Percentiles rank a stretch among this genome's conserved stretches.
Conservation (phyloP, 2,797 vertebrate genomes). For the Poecilia velifera region DNA sequence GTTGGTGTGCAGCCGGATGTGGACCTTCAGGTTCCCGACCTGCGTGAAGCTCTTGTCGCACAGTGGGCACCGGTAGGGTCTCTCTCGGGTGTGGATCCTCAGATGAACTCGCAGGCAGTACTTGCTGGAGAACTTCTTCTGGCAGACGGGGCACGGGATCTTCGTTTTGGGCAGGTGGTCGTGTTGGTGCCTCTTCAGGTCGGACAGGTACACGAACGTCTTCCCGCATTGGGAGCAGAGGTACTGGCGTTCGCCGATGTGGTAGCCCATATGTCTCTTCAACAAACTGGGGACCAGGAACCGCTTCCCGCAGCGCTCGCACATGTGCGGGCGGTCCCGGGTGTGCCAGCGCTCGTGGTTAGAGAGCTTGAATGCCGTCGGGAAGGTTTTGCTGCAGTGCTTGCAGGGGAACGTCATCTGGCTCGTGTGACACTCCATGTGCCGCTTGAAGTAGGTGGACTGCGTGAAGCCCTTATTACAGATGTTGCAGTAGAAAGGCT, state of each 20-base stretch:
- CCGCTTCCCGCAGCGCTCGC: slow-evolving; percentile 79
- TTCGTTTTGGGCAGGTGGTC: slow-evolving; percentile 77
- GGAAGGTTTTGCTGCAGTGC: slow-evolving; percentile 79
- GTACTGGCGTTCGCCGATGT: slow-evolving; percentile 76
- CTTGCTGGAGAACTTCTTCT: slow-evolving; percentile 80
- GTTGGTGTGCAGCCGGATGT: slow-evolving; percentile 77
- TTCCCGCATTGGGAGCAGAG: slow-evolving; percentile 80
- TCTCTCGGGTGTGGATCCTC: slow-evolving; percentile 76
- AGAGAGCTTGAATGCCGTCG: slow-evolving; percentile 77
- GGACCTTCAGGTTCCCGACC: slow-evolving; percentile 76
- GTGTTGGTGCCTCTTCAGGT: slow-evolving; percentile 78
- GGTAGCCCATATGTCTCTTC: slow-evolving; percentile 81
- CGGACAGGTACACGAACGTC: slow-evolving; percentile 77
- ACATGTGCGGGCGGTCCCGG: slow-evolving; percentile 81
- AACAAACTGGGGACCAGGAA: slow-evolving; percentile 78
- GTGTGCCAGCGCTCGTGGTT: slow-evolving; percentile 84
- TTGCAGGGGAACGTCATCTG: slow-evolving; percentile 78
- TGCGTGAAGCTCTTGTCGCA: slow-evolving; percentile 79
- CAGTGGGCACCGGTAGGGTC: slow-evolving; percentile 73
- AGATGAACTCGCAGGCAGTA: slow-evolving; percentile 77
- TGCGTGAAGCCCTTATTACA: slow-evolving; percentile 80
- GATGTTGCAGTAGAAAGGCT: slow-evolving; percentile 79
- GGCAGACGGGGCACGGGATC: slow-evolving; percentile 75
- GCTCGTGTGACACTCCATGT: slow-evolving; percentile 81
- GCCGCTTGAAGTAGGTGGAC: slow-evolving; percentile 78